Conservation (phyloP, 2,797 vertebrate species). For the Ammospiza maritima region DNA sequence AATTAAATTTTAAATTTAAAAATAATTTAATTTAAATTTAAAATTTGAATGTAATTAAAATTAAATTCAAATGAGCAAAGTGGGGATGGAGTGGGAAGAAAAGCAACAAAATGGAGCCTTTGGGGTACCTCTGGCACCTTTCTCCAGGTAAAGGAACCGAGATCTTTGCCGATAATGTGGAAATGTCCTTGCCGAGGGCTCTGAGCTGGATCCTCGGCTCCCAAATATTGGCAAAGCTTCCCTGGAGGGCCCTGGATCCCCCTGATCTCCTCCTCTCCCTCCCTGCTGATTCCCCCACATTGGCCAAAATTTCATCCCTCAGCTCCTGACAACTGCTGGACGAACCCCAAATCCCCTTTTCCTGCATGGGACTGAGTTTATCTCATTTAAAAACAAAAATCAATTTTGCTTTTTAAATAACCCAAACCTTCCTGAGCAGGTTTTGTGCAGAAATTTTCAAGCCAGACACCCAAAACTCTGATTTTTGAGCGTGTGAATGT, state of each 20-base stretch:
- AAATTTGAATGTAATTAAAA: not conserved
- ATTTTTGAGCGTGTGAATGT: accelerated
- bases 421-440: not conserved
- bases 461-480: accelerated
- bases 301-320: not conserved
- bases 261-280: not conserved
- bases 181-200: not conserved
- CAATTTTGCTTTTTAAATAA: not conserved
- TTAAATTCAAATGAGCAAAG: not conserved
- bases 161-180: not conserved
- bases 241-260: not conserved
- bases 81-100: not conserved
- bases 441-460: not conserved
- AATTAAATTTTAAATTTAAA: too few species aligned
- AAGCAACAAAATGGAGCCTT: not conserved
- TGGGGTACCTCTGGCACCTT: not conserved
- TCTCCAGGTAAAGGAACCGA: not conserved
- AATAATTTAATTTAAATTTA: too few species aligned
- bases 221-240: not conserved
- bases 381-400: not conserved
- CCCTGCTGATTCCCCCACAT: not conserved
- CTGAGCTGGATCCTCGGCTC: not conserved
- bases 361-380: not conserved
- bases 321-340: not conserved
- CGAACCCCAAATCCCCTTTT: not conserved